Conservation (phyloP, 2,888 invertebrate genomes). For the Sturmia bella region DNA sequence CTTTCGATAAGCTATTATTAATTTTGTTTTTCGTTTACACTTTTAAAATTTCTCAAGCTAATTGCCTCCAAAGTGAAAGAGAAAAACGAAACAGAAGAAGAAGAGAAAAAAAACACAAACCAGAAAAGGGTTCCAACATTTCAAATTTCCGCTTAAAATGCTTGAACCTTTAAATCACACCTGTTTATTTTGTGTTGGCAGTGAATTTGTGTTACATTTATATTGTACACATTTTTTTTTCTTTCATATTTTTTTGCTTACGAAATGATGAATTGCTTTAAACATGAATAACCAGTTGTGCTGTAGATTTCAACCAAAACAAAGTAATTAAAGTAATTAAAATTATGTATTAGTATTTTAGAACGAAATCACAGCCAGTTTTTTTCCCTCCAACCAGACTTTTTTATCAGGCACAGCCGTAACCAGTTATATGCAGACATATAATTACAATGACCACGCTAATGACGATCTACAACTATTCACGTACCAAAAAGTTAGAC, state of each 20-base stretch:
- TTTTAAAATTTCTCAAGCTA: background rate
- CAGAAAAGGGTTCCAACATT: background rate
- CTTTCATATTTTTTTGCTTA: constrained; percentile 24
- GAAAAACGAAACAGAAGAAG: too few species aligned
- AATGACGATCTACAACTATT: constrained; percentile 20
- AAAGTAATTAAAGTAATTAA: constrained; percentile 57
- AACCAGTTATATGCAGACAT: background rate
- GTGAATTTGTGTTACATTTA: too few species aligned
- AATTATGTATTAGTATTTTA: constrained; percentile 47
- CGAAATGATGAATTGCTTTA: constrained; percentile 29
- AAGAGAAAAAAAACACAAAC: background rate
- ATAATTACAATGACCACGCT: background rate
- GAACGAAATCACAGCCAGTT: constrained; percentile 37
- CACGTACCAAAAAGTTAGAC: background rate
- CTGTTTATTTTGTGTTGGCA: background rate
- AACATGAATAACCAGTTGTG: constrained; percentile 19
- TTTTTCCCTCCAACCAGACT: background rate
- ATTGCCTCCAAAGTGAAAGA: background rate
- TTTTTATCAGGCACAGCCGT: background rate
- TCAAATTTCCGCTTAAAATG: background rate
- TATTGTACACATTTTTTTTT: constrained; percentile 8
- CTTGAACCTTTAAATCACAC: background rate
- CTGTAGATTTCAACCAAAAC: constrained; percentile 17
- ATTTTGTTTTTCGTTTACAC: background rate
- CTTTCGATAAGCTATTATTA: background rate